phyloP scores from a whole-genome alignment of 35 echinoderm and acorn worm species.

The Ptychodera flava region DNA sequence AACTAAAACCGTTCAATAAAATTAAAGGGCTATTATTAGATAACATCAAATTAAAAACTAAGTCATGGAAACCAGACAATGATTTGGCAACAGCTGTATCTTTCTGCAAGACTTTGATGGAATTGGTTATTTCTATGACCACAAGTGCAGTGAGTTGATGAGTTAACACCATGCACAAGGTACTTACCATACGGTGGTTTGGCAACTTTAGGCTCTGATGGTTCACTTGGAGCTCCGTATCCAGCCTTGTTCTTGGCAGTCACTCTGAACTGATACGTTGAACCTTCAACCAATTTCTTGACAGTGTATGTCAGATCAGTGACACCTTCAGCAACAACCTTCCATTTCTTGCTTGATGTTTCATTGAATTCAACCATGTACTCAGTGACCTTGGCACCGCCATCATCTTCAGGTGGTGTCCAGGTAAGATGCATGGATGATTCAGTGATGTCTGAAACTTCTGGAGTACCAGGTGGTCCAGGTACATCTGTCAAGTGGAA shows the following conservation, averaged over 20 bases:
- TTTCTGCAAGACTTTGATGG: background rate
- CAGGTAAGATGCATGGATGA: background rate
- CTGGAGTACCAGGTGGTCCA: background rate
- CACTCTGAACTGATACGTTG: slow-evolving; percentile 12
- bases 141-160: too few relatives aligned
- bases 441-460: slow-evolving; percentile 4
- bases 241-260: background rate
- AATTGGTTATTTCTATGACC: too few relatives aligned
- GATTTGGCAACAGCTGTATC: background rate
- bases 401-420: slow-evolving; percentile 2
- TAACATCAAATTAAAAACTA: too few relatives aligned
- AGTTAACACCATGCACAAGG: too few relatives aligned
- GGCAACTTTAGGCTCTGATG: slow-evolving; percentile 2
- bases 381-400: background rate
- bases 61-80: too few relatives aligned
- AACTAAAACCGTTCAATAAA: too few relatives aligned
- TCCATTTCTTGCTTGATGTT: background rate
- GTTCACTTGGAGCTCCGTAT: background rate
- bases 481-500: slow-evolving; percentile 17
- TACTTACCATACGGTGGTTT: slow-evolving; percentile 23
- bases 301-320: slow-evolving; percentile 32
- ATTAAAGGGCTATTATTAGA: too few relatives aligned
- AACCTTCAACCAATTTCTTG: slow-evolving; percentile 39
- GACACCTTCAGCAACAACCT: background rate
- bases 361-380: slow-evolving; percentile 14